These are phyloP conservation scores for Teinopalpus imperialis DNA, from an alignment of 2,888 invertebrate genomes.

Conservation along the genomic window DNA sequence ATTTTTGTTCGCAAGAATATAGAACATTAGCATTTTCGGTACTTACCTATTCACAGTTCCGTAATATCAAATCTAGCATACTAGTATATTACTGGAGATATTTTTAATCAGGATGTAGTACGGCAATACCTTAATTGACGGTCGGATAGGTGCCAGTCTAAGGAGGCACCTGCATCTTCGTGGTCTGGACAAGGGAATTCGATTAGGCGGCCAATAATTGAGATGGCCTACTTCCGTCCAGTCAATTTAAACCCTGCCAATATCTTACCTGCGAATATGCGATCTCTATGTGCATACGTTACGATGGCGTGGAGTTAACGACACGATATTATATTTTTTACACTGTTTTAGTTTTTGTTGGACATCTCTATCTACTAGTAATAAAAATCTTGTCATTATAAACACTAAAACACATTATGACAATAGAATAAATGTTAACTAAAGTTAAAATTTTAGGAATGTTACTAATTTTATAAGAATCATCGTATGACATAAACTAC, in stretches of 20 bases:
- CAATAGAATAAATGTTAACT: too few species aligned
- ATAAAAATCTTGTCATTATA: too few species aligned
- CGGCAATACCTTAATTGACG: slow-evolving; percentile 16
- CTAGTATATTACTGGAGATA: not conserved
- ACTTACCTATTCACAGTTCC: too few species aligned
- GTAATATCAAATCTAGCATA: too few species aligned
- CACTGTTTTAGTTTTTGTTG: too few species aligned
- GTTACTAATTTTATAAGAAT: too few species aligned
- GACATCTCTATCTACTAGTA: too few species aligned
- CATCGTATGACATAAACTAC: too few species aligned
- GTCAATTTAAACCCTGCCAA: slow-evolving; percentile 36
- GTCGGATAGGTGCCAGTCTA: slow-evolving; percentile 19
- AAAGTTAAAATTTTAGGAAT: too few species aligned
- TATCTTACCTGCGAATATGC: slow-evolving; percentile 29
- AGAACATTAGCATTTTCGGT: too few species aligned
- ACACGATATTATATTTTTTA: not conserved
- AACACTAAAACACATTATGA: too few species aligned
- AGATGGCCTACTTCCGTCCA: slow-evolving; percentile 32
- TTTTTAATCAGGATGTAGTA: not conserved
- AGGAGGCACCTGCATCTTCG: slow-evolving; percentile 34
- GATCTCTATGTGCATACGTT: slow-evolving; percentile 3
- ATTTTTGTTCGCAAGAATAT: too few species aligned
- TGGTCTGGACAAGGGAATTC: slow-evolving; percentile 50
- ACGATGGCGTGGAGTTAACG: not conserved
- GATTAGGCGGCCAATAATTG: slow-evolving; percentile 52